phyloP scores from a whole-genome alignment of 1,140 invertebrate genomes.

The Dysdera silvatica region DNA sequence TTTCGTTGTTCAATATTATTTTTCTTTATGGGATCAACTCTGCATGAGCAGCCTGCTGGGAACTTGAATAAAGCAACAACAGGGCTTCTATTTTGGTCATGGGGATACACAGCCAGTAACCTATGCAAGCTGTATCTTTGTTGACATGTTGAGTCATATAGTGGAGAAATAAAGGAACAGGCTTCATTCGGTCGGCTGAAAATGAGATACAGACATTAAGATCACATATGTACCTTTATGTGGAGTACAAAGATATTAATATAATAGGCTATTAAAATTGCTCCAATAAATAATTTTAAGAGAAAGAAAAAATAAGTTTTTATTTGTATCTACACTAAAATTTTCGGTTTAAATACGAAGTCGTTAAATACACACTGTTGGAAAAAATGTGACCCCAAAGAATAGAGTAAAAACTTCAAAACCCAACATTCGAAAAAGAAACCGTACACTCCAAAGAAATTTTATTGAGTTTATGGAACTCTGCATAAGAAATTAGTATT shows the following conservation, averaged over 20 bases:
- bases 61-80: constrained; percentile 45
- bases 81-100: constrained; percentile 39
- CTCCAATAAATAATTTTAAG: not conserved
- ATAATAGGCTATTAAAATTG: constrained; percentile 6
- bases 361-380: no score
- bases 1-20: constrained; percentile 21
- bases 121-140: constrained; percentile 43
- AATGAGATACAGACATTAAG: constrained; percentile 1
- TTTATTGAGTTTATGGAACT: no score
- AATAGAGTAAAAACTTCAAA: no score
- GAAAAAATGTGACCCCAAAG: no score
- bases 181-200: constrained; percentile 39
- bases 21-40: constrained; percentile 38
- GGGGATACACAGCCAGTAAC: constrained; percentile 43
- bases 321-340: no score
- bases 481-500: no score
- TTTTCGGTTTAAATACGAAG: no score
- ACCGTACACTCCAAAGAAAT: no score
- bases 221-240: not conserved
- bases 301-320: no score
- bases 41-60: constrained; percentile 45
- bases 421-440: no score
- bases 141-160: constrained; percentile 45
- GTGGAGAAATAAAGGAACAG: constrained; percentile 45
- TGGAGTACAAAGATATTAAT: not conserved